phyloP scores from a whole-genome alignment of 2,113 vertebrate genomes.

The Porphyrio hochstetteri region DNA sequence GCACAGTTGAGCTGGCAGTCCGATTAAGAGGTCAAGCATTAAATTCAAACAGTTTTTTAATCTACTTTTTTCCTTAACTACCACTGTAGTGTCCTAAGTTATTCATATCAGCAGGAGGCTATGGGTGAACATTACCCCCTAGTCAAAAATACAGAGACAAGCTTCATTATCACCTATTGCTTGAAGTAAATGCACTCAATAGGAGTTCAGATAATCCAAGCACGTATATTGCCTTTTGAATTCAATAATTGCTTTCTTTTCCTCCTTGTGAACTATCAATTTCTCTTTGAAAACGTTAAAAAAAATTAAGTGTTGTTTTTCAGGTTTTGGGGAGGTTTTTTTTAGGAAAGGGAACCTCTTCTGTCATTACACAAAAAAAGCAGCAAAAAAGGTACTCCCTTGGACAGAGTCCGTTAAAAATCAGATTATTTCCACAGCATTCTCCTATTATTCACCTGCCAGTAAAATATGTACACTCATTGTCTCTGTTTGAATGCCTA shows the following conservation, averaged over 20 bases:
- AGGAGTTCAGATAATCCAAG: constrained; percentile 56
- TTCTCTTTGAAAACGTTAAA: constrained; percentile 69
- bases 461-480: constrained; percentile 91
- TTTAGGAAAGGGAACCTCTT: constrained; percentile 76
- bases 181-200: constrained; percentile 60
- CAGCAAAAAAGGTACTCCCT: constrained; percentile 80
- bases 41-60: constrained; percentile 57
- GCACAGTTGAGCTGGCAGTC: constrained; percentile 66
- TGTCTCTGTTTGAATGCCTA: constrained; percentile 86
- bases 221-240: constrained; percentile 66
- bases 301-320: constrained; percentile 69
- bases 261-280: constrained; percentile 73
- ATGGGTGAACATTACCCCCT: constrained; percentile 19
- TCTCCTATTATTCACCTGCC: constrained; percentile 92
- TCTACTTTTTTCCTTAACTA: constrained; percentile 22
- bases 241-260: constrained; percentile 61
- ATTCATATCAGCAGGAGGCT: constrained; percentile 49
- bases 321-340: constrained; percentile 26
- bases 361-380: constrained; percentile 81
- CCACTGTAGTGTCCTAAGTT: constrained; percentile 34
- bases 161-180: constrained; percentile 36
- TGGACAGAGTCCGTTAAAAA: constrained; percentile 84
- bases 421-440: constrained; percentile 93
- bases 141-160: constrained; percentile 35
- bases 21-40: constrained; percentile 78